Evolutionary conservation across 2,113 vertebrate genomes (phyloP).

Genomic region (Sinocyclocheilus anshuiensis): DNA sequence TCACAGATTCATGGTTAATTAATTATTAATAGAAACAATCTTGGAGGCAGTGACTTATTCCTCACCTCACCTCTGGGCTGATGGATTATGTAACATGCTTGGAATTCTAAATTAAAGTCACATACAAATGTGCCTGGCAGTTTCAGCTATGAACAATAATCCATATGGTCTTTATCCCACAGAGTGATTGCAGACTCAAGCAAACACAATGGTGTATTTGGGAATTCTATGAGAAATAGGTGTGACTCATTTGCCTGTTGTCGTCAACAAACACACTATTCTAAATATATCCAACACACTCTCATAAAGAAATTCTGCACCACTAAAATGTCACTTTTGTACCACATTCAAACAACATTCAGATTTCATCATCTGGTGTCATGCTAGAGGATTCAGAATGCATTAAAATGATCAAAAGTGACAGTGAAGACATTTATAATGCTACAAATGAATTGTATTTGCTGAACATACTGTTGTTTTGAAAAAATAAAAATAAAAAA

Average conservation of each 20-base stretch:
- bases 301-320: background rate
- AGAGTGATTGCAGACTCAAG: background rate
- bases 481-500: too few relatives aligned
- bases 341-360: background rate
- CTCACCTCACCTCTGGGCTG: constrained; percentile 7
- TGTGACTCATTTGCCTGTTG: constrained; percentile 1
- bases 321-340: background rate
- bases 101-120: constrained; percentile 9
- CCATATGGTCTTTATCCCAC: background rate
- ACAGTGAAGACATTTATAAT: background rate
- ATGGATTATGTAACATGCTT: constrained; percentile 10
- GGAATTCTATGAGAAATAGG: background rate
- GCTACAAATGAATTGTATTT: background rate
- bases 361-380: background rate
- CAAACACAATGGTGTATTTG: background rate
- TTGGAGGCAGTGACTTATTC: constrained; percentile 31
- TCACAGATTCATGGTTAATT: constrained; percentile 32
- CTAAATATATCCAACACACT: background rate
- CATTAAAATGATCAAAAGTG: background rate
- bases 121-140: background rate
- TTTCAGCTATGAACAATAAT: background rate
- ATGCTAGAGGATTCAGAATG: background rate
- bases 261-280: background rate
- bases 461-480: background rate
- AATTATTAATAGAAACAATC: constrained; percentile 42